These are phyloP conservation scores for Phrynocephalus guinanensis DNA, from an alignment of 2,797 vertebrate genomes.

Conservation along the genomic window DNA sequence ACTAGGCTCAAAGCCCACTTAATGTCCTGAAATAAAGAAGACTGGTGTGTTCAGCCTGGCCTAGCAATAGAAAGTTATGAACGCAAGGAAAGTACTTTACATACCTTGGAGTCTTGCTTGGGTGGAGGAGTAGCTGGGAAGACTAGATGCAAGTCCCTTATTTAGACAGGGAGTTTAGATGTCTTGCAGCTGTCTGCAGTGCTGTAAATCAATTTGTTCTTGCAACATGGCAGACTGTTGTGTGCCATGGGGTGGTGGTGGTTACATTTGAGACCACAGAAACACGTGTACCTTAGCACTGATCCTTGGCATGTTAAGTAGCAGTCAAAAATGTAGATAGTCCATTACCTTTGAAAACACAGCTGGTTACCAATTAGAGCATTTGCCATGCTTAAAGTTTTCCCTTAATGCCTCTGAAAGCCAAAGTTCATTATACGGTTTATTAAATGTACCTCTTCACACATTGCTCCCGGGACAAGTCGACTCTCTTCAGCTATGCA, in stretches of 20 bases:
- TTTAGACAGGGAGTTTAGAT: not conserved
- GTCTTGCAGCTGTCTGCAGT: not conserved
- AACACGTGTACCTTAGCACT: not conserved
- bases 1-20: too few species aligned
- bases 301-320: not conserved
- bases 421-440: constrained; percentile 11
- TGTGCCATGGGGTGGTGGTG: too few species aligned
- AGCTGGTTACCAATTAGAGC: not conserved
- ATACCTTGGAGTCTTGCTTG: not conserved
- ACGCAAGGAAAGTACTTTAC: not conserved
- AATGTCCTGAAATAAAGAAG: too few species aligned
- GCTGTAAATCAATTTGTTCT: not conserved
- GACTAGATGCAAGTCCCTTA: not conserved
- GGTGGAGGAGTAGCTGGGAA: not conserved
- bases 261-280: not conserved
- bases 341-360: constrained; percentile 20
- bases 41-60: too few species aligned
- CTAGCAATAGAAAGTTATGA: too few species aligned
- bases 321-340: not conserved
- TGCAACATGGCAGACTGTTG: not conserved
- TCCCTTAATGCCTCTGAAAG: not conserved
- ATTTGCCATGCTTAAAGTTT: constrained; percentile 4
- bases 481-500: not conserved
- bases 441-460: constrained; percentile 9
- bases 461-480: not conserved